phyloP scores from a whole-genome alignment of 2,888 invertebrate genomes.

The Dugesia japonica region DNA sequence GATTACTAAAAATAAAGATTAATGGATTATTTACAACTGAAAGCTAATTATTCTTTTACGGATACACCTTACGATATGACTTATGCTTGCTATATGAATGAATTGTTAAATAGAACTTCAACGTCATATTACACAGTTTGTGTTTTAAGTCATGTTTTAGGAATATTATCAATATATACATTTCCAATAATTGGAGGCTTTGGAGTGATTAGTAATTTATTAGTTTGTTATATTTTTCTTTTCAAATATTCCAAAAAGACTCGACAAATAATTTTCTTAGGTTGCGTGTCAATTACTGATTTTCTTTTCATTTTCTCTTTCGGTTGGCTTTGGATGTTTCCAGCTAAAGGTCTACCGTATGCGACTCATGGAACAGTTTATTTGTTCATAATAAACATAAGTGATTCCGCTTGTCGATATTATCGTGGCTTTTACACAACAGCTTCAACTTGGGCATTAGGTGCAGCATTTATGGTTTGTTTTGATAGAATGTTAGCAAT shows the following conservation, averaged over 20 bases:
- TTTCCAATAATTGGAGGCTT: neutral
- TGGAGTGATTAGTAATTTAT: neutral
- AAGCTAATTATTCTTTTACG: neutral
- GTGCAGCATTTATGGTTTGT: no score
- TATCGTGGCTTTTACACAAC: no score
- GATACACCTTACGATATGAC: neutral
- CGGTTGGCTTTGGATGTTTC: slow-evolving; percentile 21
- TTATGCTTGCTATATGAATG: neutral
- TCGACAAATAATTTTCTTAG: neutral
- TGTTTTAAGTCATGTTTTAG: neutral
- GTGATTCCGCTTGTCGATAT: no score
- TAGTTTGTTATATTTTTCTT: neutral
- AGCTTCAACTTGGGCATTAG: no score
- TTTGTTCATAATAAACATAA: no score
- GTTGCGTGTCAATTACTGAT: neutral
- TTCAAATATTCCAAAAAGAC: neutral
- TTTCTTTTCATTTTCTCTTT: neutral
- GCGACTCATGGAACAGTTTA: neutral
- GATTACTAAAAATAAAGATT: no score
- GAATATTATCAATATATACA: neutral
- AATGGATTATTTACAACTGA: neutral
- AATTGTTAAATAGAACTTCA: no score
- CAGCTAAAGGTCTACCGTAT: slow-evolving; percentile 17
- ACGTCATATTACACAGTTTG: neutral
- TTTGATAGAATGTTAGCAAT: no score